Percentiles rank a stretch among this genome's conserved stretches.
Conservation (phyloP, 2,888 invertebrate species). For the Beris morrisii region DNA sequence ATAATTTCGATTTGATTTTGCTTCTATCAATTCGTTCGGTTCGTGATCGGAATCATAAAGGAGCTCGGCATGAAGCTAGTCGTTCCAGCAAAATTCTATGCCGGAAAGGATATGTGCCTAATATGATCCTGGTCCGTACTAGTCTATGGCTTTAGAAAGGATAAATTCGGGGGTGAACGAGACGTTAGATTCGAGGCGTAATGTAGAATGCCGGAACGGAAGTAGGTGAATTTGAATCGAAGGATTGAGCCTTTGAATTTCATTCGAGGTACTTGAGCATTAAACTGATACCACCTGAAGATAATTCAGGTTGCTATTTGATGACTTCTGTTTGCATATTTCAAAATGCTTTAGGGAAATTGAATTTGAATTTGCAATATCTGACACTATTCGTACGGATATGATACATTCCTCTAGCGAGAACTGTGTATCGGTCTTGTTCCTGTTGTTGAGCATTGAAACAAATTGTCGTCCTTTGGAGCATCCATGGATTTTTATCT, state of each 20-base stretch:
- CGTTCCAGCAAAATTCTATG: background rate
- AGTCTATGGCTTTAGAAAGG: no score
- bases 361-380: conserved; percentile 6
- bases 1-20: conserved; percentile 26
- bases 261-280: conserved; percentile 4
- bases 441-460: no score
- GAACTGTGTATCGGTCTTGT: no score
- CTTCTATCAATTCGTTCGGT: conserved; percentile 15
- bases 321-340: conserved; percentile 18
- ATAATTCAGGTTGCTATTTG: conserved; percentile 14
- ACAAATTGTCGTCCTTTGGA: no score
- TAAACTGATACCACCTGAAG: conserved; percentile 19
- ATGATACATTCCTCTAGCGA: no score
- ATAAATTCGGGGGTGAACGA: no score
- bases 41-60: conserved; percentile 23
- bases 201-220: no score
- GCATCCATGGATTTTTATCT: no score
- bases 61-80: background rate
- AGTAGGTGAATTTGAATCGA: no score
- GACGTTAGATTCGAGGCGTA: background rate
- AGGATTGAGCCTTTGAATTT: no score
- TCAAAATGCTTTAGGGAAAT: conserved; percentile 13
- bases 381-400: no score
- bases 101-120: background rate
- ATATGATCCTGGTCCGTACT: background rate